Conservation (phyloP, 2,888 invertebrate genomes). For the Halictus ligatus region DNA sequence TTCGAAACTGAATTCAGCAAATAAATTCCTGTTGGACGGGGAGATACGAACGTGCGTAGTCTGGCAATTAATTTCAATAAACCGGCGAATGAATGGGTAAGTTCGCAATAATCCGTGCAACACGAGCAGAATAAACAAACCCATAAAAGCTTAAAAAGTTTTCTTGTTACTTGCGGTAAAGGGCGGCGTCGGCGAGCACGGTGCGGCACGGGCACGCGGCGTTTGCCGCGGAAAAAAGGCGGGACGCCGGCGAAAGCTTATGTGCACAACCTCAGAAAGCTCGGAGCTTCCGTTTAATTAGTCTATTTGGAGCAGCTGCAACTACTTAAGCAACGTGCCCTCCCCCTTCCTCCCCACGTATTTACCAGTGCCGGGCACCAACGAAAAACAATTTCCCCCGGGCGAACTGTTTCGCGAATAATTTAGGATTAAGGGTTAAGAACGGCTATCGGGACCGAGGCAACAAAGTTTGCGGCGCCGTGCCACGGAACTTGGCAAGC, state of each 20-base stretch:
- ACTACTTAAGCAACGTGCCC: conserved; percentile 3
- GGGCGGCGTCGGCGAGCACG: not conserved
- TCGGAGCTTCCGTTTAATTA: conserved; percentile 17
- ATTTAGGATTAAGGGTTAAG: conserved; percentile 51
- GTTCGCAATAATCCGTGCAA: not conserved
- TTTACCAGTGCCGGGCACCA: not conserved
- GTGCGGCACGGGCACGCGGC: not conserved
- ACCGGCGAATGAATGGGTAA: not conserved
- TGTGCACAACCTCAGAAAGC: conserved; percentile 4
- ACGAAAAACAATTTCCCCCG: conserved; percentile 6
- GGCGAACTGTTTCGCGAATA: conserved; percentile 38
- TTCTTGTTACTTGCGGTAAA: conserved; percentile 1
- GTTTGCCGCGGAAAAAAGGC: not conserved
- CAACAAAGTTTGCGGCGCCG: conserved; percentile 37
- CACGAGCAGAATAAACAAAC: conserved; percentile 1
- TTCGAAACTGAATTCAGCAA: not conserved
- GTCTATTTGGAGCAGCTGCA: not conserved
- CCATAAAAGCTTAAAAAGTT: not conserved
- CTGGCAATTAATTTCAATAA: conserved; percentile 8
- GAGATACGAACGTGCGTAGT: not conserved
- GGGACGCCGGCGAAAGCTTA: not conserved
- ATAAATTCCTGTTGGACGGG: not conserved
- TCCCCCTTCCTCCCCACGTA: not conserved
- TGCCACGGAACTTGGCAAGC: conserved; percentile 41
- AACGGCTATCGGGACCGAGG: conserved; percentile 18